These are phyloP conservation scores for Oxyruncus cristatus DNA, from an alignment of 2,113 vertebrate species.

Conservation along the genomic window DNA sequence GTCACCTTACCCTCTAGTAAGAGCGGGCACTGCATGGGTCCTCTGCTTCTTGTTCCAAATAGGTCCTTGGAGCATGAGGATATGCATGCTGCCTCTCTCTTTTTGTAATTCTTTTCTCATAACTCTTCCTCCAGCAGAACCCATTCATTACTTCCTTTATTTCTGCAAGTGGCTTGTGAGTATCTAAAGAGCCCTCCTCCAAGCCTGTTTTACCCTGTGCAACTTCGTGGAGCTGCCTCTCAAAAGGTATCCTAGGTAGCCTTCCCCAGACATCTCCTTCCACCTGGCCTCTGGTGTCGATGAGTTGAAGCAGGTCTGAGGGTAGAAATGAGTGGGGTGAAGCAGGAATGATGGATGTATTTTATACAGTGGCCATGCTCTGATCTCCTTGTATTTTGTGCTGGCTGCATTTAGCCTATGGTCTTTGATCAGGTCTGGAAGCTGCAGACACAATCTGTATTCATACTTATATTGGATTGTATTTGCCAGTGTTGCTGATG, in stretches of 20 bases:
- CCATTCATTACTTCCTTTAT: neutral
- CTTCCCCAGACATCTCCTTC: neutral
- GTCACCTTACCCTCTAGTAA: slow-evolving; percentile 75
- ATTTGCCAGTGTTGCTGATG: neutral
- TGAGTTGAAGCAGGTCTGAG: neutral
- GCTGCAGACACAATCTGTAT: neutral
- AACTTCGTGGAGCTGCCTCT: neutral
- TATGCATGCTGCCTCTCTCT: neutral
- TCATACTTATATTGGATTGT: neutral
- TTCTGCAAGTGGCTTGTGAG: neutral
- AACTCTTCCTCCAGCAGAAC: neutral
- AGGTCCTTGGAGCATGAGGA: neutral
- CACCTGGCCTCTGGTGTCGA: neutral
- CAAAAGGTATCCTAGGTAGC: neutral
- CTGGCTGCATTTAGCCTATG: neutral
- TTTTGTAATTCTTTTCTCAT: neutral
- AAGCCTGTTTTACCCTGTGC: neutral
- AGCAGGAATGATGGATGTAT: neutral
- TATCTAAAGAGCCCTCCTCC: neutral
- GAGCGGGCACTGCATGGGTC: neutral
- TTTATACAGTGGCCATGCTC: neutral
- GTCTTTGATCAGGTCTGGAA: neutral
- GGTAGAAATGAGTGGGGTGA: neutral
- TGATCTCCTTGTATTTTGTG: neutral
- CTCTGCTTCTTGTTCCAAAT: neutral